Conservation (phyloP, 1,140 invertebrate species). For the Caenorhabditis brenneri region DNA sequence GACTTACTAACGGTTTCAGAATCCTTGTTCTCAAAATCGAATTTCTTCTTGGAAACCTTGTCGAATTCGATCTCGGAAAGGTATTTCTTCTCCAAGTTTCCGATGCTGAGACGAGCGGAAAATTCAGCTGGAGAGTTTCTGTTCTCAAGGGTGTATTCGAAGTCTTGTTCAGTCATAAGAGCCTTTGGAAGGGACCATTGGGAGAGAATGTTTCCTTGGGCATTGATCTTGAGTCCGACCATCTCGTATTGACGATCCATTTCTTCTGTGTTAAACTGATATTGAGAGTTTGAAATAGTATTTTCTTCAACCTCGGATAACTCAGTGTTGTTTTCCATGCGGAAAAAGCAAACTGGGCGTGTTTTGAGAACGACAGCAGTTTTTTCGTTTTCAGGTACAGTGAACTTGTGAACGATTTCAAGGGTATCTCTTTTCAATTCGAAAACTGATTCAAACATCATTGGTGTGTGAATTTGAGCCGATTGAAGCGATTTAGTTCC, state of each 20-base stretch:
- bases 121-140: not conserved
- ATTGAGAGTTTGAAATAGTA: slow-evolving; percentile 50
- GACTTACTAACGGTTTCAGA: not conserved
- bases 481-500: slow-evolving; percentile 54
- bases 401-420: slow-evolving; percentile 32
- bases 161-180: slow-evolving; percentile 34
- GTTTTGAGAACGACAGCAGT: slow-evolving; percentile 44
- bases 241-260: slow-evolving; percentile 19
- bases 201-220: slow-evolving; percentile 26
- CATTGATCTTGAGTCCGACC: slow-evolving; percentile 20
- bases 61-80: slow-evolving; percentile 39
- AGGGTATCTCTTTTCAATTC: slow-evolving; percentile 43
- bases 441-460: slow-evolving; percentile 30
- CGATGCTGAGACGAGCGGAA: not conserved
- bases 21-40: slow-evolving; percentile 23
- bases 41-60: slow-evolving; percentile 36
- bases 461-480: slow-evolving; percentile 48
- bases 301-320: slow-evolving; percentile 56
- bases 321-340: slow-evolving; percentile 4
- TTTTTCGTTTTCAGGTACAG: slow-evolving; percentile 45
- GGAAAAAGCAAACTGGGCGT: slow-evolving; percentile 55
- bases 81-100: not conserved
- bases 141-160: slow-evolving; percentile 41
- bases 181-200: slow-evolving; percentile 25
- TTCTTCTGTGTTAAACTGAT: not conserved